Evolutionary conservation across 2,888 invertebrate species (phyloP).

Genomic region (Chelonus formosanus): DNA sequence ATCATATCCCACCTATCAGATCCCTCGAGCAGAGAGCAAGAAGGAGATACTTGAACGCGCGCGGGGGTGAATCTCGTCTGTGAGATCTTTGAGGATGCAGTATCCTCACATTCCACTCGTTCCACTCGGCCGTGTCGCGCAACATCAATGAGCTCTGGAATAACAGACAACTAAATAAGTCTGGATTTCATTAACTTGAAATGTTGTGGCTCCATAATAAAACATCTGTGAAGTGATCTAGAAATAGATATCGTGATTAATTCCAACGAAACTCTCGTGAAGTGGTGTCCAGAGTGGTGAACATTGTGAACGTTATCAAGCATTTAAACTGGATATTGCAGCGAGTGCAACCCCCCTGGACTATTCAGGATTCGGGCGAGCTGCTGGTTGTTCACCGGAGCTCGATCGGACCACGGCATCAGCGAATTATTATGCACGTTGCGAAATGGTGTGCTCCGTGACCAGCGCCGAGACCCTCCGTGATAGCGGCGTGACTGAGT

Average conservation of each 20-base stretch:
- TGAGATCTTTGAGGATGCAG: constrained; percentile 14
- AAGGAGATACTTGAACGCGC: neutral
- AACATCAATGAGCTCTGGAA: neutral
- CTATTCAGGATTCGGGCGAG: constrained; percentile 22
- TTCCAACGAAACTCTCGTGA: neutral
- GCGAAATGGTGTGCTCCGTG: constrained; percentile 65
- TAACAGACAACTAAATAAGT: neutral
- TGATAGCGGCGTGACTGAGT: constrained; percentile 42
- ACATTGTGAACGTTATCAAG: no score
- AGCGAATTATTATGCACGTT: constrained; percentile 57
- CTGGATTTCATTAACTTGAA: neutral
- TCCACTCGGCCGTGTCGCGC: constrained; percentile 21
- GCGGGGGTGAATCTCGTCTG: constrained; percentile 22
- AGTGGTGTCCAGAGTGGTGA: neutral
- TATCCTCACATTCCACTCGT: constrained; percentile 19
- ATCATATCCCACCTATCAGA: constrained; percentile 19
- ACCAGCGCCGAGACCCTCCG: constrained; percentile 53
- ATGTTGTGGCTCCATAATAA: neutral
- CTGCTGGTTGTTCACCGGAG: constrained; percentile 34
- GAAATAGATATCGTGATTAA: neutral
- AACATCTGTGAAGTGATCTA: constrained; percentile 9
- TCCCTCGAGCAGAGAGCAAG: constrained; percentile 13
- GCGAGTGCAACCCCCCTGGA: constrained; percentile 20
- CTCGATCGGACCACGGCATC: constrained; percentile 33
- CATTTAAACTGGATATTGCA: constrained; percentile 27